These are phyloP conservation scores for Neostethus bicornis DNA, from an alignment of 2,797 vertebrate species.

Conservation along the genomic window DNA sequence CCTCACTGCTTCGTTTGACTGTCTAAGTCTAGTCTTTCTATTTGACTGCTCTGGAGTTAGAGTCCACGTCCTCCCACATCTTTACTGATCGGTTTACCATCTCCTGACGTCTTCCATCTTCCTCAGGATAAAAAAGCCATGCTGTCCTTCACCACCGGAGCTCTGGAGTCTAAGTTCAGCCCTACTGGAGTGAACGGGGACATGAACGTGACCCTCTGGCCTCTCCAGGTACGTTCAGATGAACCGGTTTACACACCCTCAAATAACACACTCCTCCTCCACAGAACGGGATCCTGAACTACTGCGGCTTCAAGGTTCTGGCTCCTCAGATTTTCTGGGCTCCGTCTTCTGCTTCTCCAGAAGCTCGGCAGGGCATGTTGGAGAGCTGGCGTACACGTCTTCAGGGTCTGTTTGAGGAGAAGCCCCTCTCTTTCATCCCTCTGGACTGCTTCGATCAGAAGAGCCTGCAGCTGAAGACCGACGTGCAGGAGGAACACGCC, in stretches of 20 bases:
- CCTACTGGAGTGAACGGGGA: slow-evolving; percentile 77
- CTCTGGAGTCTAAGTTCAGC: slow-evolving; percentile 73
- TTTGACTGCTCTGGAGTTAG: too few species aligned
- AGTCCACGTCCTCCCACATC: too few species aligned
- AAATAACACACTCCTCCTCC: slow-evolving; percentile 1
- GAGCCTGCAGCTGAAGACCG: slow-evolving; percentile 81
- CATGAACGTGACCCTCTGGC: slow-evolving; percentile 86
- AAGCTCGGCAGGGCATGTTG: slow-evolving; percentile 74
- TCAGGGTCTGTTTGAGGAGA: slow-evolving; percentile 78
- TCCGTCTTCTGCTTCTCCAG: slow-evolving; percentile 49
- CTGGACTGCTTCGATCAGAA: slow-evolving; percentile 80
- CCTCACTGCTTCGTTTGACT: too few species aligned
- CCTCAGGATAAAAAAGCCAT: slow-evolving; percentile 83
- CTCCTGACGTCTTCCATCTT: too few species aligned
- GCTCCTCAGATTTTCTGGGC: slow-evolving; percentile 87
- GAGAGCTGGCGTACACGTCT: slow-evolving; percentile 78
- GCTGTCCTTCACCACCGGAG: slow-evolving; percentile 87
- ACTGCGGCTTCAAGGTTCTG: slow-evolving; percentile 87
- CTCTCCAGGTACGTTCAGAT: slow-evolving; percentile 88
- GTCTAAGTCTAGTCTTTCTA: too few species aligned
- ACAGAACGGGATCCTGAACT: slow-evolving; percentile 86
- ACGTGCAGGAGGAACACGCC: slow-evolving; percentile 71
- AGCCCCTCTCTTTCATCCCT: slow-evolving; percentile 78
- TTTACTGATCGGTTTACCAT: too few species aligned
- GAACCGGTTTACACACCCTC: too few species aligned